Conservation (phyloP, 2,888 invertebrate species). For the Spatulosminthurus flaviceps region DNA sequence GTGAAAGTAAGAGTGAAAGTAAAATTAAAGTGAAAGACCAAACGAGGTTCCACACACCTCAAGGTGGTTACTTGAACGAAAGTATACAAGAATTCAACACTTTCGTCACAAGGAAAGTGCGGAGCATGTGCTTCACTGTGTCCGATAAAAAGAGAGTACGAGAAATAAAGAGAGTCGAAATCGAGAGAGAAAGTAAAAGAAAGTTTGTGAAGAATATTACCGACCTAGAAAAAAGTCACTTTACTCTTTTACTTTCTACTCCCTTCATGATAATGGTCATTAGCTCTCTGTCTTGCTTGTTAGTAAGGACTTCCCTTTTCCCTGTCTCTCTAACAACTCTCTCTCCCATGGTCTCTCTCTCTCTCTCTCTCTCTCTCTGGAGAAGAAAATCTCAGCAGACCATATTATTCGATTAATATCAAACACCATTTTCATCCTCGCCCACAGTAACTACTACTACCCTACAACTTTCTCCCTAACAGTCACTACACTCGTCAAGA, state of each 20-base stretch:
- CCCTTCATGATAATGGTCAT: slow-evolving; percentile 18
- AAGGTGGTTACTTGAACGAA: too few relatives aligned
- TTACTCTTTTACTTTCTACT: slow-evolving; percentile 20
- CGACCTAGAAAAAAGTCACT: slow-evolving; percentile 20
- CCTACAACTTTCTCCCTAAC: background rate
- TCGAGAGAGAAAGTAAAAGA: background rate
- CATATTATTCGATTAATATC: slow-evolving; percentile 22
- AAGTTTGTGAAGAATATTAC: background rate
- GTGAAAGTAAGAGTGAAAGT: too few relatives aligned
- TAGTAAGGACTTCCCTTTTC: background rate
- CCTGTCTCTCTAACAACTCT: background rate
- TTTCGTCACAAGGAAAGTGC: background rate
- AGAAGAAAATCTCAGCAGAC: slow-evolving; percentile 13
- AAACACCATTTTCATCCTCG: slow-evolving; percentile 12
- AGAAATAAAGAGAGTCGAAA: too few relatives aligned
- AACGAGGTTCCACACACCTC: too few relatives aligned
- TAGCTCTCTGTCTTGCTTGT: background rate
- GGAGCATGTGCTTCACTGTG: background rate
- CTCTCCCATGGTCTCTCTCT: background rate
- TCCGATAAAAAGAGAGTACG: background rate
- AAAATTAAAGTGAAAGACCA: too few relatives aligned
- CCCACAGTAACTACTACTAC: background rate
- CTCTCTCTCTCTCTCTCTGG: background rate
- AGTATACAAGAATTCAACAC: background rate
- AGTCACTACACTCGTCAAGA: too few relatives aligned